phyloP scores from a whole-genome alignment of 2,888 invertebrate species.

The Conchocele bisecta region DNA sequence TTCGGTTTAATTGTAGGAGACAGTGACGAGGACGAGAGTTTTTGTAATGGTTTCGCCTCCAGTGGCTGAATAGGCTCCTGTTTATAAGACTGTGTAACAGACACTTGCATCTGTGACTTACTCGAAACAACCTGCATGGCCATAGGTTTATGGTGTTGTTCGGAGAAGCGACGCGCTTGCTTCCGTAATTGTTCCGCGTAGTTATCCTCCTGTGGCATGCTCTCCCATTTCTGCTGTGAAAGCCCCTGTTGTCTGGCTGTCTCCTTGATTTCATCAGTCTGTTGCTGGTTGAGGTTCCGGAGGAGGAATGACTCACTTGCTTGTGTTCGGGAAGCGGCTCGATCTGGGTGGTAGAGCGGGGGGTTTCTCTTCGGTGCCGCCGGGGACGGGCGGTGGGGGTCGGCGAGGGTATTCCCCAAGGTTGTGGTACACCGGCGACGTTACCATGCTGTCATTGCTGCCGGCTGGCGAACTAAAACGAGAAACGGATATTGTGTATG shows the following conservation, averaged over 20 bases:
- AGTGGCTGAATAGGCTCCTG: conserved; percentile 67
- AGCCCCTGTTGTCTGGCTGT: conserved; percentile 1
- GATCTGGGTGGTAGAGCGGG: conserved; percentile 74
- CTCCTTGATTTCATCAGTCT: conserved; percentile 27
- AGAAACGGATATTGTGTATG: conserved; percentile 7
- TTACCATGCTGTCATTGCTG: conserved; percentile 64
- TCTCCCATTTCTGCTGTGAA: conserved; percentile 44
- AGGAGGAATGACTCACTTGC: conserved; percentile 56
- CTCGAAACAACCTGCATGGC: conserved; percentile 64
- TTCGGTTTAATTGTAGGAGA: conserved; percentile 6
- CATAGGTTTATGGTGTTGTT: conserved; percentile 62
- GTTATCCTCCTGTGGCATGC: conserved; percentile 68
- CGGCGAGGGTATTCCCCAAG: conserved; percentile 61
- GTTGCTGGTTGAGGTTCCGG: conserved; percentile 22
- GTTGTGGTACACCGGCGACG: conserved; percentile 68
- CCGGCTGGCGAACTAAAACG: conserved; percentile 50
- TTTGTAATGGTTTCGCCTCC: conserved; percentile 66
- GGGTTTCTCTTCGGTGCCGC: conserved; percentile 61
- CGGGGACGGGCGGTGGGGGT: conserved; percentile 66
- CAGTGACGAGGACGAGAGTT: conserved; percentile 36
- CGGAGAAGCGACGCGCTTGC: conserved; percentile 80
- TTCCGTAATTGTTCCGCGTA: conserved; percentile 73
- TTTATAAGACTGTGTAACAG: conserved; percentile 69
- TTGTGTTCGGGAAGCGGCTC: conserved; percentile 28
- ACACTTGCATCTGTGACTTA: conserved; percentile 54